Conservation (phyloP, 2,797 vertebrate genomes). For the Sebastes vulpes region DNA sequence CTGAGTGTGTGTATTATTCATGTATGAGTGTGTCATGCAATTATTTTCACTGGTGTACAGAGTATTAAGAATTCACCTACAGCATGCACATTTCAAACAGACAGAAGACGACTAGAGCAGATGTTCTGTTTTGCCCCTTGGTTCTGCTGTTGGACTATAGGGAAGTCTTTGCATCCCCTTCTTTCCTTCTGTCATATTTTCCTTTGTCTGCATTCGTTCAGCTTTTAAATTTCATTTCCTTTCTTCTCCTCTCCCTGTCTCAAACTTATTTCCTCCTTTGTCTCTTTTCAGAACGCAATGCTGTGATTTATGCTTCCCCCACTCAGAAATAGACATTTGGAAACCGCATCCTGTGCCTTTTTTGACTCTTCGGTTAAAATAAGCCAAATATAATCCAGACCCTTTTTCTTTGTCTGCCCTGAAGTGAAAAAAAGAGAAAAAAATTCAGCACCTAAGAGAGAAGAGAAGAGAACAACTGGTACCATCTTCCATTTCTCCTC, state of each 20-base stretch:
- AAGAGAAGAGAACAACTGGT: background rate
- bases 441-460: background rate
- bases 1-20: background rate
- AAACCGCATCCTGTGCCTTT: background rate
- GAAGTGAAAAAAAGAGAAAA: background rate
- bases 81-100: slow-evolving; percentile 17
- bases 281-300: slow-evolving; percentile 29
- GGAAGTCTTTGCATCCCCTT: background rate
- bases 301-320: slow-evolving; percentile 8
- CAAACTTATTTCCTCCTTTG: slow-evolving; percentile 5
- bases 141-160: background rate
- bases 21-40: background rate
- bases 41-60: background rate
- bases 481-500: background rate
- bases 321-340: slow-evolving; percentile 3
- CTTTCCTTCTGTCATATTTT: background rate
- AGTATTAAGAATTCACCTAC: background rate
- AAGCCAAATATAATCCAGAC: background rate
- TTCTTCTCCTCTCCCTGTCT: background rate
- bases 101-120: slow-evolving; percentile 5
- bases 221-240: background rate
- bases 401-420: background rate
- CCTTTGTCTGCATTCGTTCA: background rate
- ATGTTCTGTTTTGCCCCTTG: slow-evolving; percentile 19
- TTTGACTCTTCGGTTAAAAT: slow-evolving; percentile 6